phyloP scores from a whole-genome alignment of 1,140 invertebrate genomes.

The Zaprionus gabonicus region DNA sequence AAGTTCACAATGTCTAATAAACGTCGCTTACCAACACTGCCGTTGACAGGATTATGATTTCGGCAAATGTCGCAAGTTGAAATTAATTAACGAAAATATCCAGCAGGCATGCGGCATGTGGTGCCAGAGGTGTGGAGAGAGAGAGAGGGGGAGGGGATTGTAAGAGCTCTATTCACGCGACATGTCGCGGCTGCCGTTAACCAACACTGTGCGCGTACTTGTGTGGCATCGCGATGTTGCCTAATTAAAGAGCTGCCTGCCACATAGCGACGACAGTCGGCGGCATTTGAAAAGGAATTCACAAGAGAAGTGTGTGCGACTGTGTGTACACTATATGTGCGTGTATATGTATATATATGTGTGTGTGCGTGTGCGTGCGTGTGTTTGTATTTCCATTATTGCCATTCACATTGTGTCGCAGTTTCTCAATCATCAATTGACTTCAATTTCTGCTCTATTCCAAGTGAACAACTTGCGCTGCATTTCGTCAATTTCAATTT shows the following conservation, averaged over 20 bases:
- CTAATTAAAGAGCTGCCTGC: constrained; percentile 44
- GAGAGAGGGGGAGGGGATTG: too few relatives aligned
- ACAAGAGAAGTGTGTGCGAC: not conserved
- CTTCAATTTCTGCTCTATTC: constrained; percentile 47
- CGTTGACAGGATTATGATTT: not conserved
- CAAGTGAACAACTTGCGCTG: constrained; percentile 41
- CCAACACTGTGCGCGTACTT: constrained; percentile 8
- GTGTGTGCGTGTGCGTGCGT: not conserved
- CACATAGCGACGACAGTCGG: constrained; percentile 27
- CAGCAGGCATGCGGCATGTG: not conserved
- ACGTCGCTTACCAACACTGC: constrained; percentile 9
- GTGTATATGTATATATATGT: too few relatives aligned
- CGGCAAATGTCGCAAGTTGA: not conserved
- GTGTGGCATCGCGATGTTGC: constrained; percentile 2
- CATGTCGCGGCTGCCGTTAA: constrained; percentile 5
- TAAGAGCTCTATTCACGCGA: not conserved
- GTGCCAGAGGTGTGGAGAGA: not conserved
- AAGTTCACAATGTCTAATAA: not conserved
- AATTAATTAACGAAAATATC: constrained; percentile 3
- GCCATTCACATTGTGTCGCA: constrained; percentile 43
- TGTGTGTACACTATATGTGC: not conserved
- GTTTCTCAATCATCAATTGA: constrained; percentile 51
- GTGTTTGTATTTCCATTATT: constrained; percentile 34
- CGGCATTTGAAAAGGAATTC: constrained; percentile 41
- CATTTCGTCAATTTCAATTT: constrained; percentile 54